These are phyloP conservation scores for Arrhopalites spinosus DNA, from an alignment of 2,888 invertebrate genomes.

Conservation along the genomic window DNA sequence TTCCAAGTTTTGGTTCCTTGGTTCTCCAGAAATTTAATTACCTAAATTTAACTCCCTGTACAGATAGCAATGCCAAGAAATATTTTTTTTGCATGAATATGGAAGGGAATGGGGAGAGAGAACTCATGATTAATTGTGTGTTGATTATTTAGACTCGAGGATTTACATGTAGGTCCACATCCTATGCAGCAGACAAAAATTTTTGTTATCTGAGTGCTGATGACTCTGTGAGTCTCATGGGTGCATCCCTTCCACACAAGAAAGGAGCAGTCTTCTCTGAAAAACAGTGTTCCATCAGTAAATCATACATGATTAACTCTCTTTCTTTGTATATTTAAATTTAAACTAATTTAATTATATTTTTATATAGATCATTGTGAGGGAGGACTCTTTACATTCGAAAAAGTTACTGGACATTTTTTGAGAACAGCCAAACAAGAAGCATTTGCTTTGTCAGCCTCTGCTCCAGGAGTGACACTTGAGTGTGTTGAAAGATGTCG, in stretches of 20 bases:
- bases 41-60: not conserved
- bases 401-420: constrained; percentile 61
- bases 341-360: not conserved
- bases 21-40: constrained; percentile 12
- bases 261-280: constrained; percentile 59
- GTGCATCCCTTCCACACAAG: constrained; percentile 58
- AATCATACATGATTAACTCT: constrained; percentile 43
- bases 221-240: constrained; percentile 59
- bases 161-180: constrained; percentile 61
- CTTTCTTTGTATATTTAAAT: not conserved
- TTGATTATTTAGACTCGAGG: constrained; percentile 57
- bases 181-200: constrained; percentile 59
- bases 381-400: constrained; percentile 61
- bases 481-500: constrained; percentile 59
- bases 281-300: constrained; percentile 60
- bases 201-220: constrained; percentile 62
- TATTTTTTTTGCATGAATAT: not conserved
- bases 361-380: constrained; percentile 59
- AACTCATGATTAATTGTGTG: constrained; percentile 20
- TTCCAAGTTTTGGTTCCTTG: constrained; percentile 8
- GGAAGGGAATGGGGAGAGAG: not conserved
- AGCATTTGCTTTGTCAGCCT: constrained; percentile 58
- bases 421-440: constrained; percentile 60
- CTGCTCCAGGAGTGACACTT: constrained; percentile 58
- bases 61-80: too few species aligned